A percentile compares a stretch with the other conserved stretches of the same genome.
Conservation (phyloP, 2,797 vertebrate species). For the Margarornis squamiger region DNA sequence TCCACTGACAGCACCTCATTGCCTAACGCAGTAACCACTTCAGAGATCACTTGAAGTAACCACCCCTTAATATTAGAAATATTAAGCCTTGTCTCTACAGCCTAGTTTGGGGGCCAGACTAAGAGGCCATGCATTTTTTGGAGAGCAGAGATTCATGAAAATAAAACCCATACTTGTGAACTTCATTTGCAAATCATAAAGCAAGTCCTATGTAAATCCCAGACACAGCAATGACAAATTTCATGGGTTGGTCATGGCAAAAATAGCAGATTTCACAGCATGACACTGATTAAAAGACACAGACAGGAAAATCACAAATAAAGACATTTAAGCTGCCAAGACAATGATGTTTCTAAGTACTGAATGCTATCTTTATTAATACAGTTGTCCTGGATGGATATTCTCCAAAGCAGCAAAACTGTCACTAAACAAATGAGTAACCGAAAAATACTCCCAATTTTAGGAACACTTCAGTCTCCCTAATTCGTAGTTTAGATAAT, state of each 20-base stretch:
- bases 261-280: conserved; percentile 74
- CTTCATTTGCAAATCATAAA: conserved; percentile 13
- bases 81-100: not conserved
- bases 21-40: not conserved
- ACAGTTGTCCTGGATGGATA: not conserved
- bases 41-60: not conserved
- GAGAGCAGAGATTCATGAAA: not conserved
- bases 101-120: not conserved
- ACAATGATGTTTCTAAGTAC: conserved; percentile 27
- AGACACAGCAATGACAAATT: conserved; percentile 68
- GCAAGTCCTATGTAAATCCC: conserved; percentile 53
- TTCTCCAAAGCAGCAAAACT: not conserved
- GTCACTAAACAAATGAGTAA: not conserved
- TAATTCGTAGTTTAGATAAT: not conserved
- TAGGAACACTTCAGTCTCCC: not conserved
- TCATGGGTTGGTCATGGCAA: conserved; percentile 72
- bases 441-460: not conserved
- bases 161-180: conserved; percentile 8
- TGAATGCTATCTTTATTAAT: not conserved
- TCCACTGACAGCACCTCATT: not conserved
- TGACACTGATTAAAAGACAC: conserved; percentile 61
- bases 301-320: conserved; percentile 55
- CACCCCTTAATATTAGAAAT: not conserved
- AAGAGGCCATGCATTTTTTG: not conserved
- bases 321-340: conserved; percentile 59